Evolutionary conservation across 2,797 vertebrate species (phyloP).

Genomic region (Phalanger gymnotis): DNA sequence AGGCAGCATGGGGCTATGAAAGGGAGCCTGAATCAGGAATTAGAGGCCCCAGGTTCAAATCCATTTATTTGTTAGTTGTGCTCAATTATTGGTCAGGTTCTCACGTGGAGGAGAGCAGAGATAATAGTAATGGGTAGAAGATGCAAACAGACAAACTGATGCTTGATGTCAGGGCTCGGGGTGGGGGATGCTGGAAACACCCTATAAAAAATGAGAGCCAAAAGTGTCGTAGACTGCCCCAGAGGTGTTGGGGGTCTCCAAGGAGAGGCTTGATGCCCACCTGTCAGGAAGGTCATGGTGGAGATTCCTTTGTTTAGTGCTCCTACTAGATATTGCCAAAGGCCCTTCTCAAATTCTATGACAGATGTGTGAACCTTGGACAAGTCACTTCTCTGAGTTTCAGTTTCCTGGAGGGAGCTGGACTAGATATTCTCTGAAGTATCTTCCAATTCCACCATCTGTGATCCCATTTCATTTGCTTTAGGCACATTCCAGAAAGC

Average conservation of each 20-base stretch:
- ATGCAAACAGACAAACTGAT: neutral
- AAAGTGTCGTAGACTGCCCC: neutral
- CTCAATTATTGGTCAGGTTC: neutral
- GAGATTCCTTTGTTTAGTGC: neutral
- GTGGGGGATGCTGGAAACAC: neutral
- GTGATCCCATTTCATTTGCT: neutral
- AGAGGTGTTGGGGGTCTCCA: neutral
- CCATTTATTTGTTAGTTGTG: neutral
- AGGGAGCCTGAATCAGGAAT: neutral
- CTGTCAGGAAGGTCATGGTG: neutral
- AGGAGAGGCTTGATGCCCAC: too few species aligned
- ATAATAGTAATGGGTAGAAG: too few species aligned
- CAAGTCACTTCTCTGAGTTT: neutral
- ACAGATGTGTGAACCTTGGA: neutral
- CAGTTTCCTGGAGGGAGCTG: neutral
- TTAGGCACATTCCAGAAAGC: neutral
- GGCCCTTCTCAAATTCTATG: neutral
- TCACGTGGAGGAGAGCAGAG: neutral
- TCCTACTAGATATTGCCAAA: neutral
- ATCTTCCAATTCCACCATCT: neutral
- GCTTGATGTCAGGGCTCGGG: neutral
- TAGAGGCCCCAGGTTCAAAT: neutral
- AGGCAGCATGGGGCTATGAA: neutral
- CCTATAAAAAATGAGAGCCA: neutral
- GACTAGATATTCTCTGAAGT: neutral